Evolutionary conservation across 1,140 invertebrate genomes (phyloP).

Genomic region (Drosophila sulfurigaster): DNA sequence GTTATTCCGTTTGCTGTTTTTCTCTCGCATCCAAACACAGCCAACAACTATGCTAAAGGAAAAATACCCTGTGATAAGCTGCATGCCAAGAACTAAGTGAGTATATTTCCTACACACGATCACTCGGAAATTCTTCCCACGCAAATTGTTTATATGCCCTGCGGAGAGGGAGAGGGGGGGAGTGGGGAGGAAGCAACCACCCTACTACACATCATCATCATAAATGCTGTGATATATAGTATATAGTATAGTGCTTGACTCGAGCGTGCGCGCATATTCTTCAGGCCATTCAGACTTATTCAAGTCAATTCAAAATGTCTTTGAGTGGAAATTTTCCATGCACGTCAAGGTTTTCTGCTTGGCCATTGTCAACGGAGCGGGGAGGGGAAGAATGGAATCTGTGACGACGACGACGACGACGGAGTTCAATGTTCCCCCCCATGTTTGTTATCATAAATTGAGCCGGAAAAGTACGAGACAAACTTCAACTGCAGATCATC

Average conservation of each 20-base stretch:
- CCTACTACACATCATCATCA: background rate
- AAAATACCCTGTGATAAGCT: constrained; percentile 20
- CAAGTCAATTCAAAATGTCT: constrained; percentile 57
- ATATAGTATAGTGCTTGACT: background rate
- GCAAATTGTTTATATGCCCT: background rate
- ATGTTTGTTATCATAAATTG: too few species aligned
- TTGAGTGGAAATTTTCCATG: constrained; percentile 72
- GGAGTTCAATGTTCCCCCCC: too few species aligned
- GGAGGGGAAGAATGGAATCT: too few species aligned
- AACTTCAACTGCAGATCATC: too few species aligned
- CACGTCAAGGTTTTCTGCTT: constrained; percentile 30
- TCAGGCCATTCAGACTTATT: constrained; percentile 19
- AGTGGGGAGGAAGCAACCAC: background rate
- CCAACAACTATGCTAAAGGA: constrained; percentile 18
- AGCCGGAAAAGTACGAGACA: too few species aligned
- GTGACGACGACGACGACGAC: too few species aligned
- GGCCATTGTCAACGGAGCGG: background rate
- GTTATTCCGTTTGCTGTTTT: constrained; percentile 5
- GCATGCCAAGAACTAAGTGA: background rate
- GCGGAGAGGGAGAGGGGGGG: background rate
- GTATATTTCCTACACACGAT: background rate
- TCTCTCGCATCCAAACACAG: constrained; percentile 3
- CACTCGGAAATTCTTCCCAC: constrained; percentile 14
- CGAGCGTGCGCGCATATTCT: background rate
- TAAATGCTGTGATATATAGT: constrained; percentile 26